A percentile compares a stretch with the other conserved stretches of the same genome.
These are phyloP conservation scores for Triplophysa tibetana DNA, from an alignment of 2,113 vertebrate species.

Conservation along the genomic window DNA sequence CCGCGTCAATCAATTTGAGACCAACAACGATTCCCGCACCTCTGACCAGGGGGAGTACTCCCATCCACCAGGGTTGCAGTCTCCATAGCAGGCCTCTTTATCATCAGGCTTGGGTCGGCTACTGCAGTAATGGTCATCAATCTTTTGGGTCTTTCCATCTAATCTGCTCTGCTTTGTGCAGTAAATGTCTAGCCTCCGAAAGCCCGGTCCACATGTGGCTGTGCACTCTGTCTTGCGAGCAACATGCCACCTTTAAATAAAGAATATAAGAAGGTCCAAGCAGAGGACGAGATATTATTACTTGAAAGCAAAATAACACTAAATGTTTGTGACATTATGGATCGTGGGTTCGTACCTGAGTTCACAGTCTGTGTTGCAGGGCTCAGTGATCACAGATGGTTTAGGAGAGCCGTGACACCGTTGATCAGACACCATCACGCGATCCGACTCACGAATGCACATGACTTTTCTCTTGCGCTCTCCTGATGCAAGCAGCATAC, in stretches of 20 bases:
- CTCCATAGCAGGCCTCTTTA: slow-evolving; percentile 88
- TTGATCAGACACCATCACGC: slow-evolving; percentile 93
- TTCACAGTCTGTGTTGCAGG: slow-evolving; percentile 91
- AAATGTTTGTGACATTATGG: not conserved
- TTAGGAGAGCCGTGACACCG: slow-evolving; percentile 83
- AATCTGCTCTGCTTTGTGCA: slow-evolving; percentile 84
- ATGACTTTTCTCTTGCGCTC: slow-evolving; percentile 86
- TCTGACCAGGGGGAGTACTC: slow-evolving; percentile 93
- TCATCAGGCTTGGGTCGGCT: slow-evolving; percentile 83
- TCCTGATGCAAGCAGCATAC: slow-evolving; percentile 68
- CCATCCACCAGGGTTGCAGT: slow-evolving; percentile 92
- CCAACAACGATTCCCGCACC: slow-evolving; percentile 68
- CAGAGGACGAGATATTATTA: too few species aligned
- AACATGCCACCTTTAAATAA: slow-evolving; percentile 82
- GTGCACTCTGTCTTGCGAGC: slow-evolving; percentile 90
- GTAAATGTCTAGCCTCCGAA: slow-evolving; percentile 87
- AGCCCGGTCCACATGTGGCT: slow-evolving; percentile 87
- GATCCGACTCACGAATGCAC: slow-evolving; percentile 89
- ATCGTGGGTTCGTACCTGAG: slow-evolving; percentile 77
- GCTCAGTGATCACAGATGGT: slow-evolving; percentile 81
- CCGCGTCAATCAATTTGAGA: not conserved
- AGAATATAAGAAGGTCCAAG: not conserved
- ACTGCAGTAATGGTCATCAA: slow-evolving; percentile 86
- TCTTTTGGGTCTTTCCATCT: slow-evolving; percentile 87
- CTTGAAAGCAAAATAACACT: not conserved